Evolutionary conservation across 2,888 invertebrate genomes (phyloP).

Genomic region (Amphipoea oculea): DNA sequence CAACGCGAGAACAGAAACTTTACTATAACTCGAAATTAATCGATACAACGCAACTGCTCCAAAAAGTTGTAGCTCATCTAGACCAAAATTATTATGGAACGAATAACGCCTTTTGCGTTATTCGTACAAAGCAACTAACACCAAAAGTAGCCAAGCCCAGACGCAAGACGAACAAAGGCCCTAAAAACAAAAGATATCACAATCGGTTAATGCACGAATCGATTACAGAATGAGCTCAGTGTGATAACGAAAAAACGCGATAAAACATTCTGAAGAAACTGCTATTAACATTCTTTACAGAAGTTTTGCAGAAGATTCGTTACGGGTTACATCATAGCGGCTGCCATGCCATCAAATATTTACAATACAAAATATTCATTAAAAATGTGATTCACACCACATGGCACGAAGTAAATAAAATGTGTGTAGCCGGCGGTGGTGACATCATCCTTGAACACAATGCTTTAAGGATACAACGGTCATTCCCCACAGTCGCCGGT

Average conservation of each 20-base stretch:
- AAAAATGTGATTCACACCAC: constrained; percentile 66
- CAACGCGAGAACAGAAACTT: constrained; percentile 19
- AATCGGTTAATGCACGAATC: constrained; percentile 71
- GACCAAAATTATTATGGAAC: not conserved
- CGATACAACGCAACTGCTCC: not conserved
- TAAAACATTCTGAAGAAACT: constrained; percentile 63
- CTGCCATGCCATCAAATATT: constrained; percentile 58
- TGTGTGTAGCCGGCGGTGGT: constrained; percentile 59
- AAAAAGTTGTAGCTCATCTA: constrained; percentile 4
- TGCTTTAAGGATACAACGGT: constrained; percentile 69
- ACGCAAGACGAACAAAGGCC: constrained; percentile 23
- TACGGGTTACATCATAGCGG: constrained; percentile 29
- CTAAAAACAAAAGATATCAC: constrained; percentile 62
- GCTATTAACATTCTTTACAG: constrained; percentile 27
- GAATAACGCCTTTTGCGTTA: no score
- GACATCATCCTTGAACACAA: constrained; percentile 72
- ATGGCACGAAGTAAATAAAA: constrained; percentile 69
- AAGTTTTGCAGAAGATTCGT: constrained; percentile 24
- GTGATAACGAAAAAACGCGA: constrained; percentile 75
- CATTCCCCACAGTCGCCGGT: constrained; percentile 60
- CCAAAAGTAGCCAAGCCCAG: constrained; percentile 22
- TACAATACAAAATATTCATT: constrained; percentile 58
- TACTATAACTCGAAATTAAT: constrained; percentile 9
- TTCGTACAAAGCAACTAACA: constrained; percentile 1
- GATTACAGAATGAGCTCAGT: constrained; percentile 71